Evolutionary conservation across 2,888 invertebrate species (phyloP).

Genomic region (Eupithecia vulgata): DNA sequence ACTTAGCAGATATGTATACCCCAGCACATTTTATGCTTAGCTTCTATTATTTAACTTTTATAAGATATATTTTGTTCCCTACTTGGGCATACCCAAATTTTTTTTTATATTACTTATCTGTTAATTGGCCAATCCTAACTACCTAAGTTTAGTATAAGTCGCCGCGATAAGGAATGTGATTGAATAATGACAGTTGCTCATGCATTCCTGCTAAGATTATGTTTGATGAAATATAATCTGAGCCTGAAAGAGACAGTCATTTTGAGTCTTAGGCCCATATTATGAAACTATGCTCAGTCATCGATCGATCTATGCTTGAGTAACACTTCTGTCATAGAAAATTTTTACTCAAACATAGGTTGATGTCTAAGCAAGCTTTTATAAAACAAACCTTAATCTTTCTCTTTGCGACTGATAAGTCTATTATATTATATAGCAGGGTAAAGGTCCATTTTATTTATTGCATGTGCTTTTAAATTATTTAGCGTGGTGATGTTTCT

Average conservation of each 20-base stretch:
- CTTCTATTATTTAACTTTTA: neutral
- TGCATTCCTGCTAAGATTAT: too few relatives aligned
- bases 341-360: too few relatives aligned
- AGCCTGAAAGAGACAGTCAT: neutral
- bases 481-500: neutral
- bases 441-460: neutral
- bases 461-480: conserved; percentile 4
- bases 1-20: neutral
- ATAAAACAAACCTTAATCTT: neutral
- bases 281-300: too few relatives aligned
- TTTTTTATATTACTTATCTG: neutral
- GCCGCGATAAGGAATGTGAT: too few relatives aligned
- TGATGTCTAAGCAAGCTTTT: too few relatives aligned
- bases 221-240: neutral
- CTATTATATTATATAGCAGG: neutral
- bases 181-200: too few relatives aligned
- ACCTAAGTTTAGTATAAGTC: neutral
- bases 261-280: neutral
- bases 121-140: neutral
- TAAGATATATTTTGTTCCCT: neutral
- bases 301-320: too few relatives aligned
- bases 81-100: neutral
- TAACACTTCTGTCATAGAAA: too few relatives aligned
- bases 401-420: neutral
- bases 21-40: neutral